These are phyloP conservation scores for Calameuta idolon DNA, from an alignment of 2,888 invertebrate species.

Conservation along the genomic window DNA sequence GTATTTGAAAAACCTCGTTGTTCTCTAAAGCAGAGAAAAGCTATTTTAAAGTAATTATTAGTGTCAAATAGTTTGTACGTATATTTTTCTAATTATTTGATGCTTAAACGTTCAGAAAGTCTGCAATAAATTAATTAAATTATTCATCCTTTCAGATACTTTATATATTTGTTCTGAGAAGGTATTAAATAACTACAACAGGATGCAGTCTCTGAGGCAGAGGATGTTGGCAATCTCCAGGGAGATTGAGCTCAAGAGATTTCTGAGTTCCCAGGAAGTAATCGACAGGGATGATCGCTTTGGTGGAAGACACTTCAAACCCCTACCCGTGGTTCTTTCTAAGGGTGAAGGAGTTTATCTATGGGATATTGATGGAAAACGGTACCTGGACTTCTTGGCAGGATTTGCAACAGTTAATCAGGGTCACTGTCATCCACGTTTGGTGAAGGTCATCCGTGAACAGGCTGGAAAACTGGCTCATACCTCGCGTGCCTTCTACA, in stretches of 20 bases:
- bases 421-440: slow-evolving; percentile 82
- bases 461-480: slow-evolving; percentile 75
- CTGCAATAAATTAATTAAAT: neutral
- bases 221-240: slow-evolving; percentile 22
- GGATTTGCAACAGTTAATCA: slow-evolving; percentile 88
- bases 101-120: neutral
- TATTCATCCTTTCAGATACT: neutral
- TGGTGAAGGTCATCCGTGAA: slow-evolving; percentile 73
- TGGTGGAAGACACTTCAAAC: slow-evolving; percentile 80
- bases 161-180: neutral
- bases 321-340: slow-evolving; percentile 76
- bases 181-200: slow-evolving; percentile 19
- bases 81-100: neutral
- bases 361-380: slow-evolving; percentile 85
- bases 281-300: slow-evolving; percentile 73
- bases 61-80: neutral
- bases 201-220: slow-evolving; percentile 43
- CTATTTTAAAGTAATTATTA: neutral
- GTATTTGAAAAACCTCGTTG: neutral
- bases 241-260: slow-evolving; percentile 30
- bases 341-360: slow-evolving; percentile 78
- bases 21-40: neutral
- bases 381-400: slow-evolving; percentile 83
- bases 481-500: slow-evolving; percentile 83
- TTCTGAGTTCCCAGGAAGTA: slow-evolving; percentile 49